phyloP scores from a whole-genome alignment of 2,113 vertebrate genomes.

The Pyrgilauda ruficollis region DNA sequence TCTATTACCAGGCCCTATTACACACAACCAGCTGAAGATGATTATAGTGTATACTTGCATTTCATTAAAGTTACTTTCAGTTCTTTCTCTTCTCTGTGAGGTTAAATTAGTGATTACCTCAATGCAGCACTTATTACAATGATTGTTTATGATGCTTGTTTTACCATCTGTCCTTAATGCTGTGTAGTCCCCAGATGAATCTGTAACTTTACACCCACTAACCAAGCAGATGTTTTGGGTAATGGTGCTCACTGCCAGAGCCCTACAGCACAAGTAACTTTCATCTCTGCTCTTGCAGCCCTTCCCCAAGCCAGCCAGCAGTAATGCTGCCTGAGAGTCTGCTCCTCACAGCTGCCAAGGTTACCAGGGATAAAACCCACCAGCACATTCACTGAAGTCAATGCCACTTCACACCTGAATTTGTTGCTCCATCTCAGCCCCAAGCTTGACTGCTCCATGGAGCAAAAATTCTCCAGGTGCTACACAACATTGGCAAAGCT shows the following conservation, averaged over 20 bases:
- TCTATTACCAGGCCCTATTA: slow-evolving; percentile 48
- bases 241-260: background rate
- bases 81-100: slow-evolving; percentile 54
- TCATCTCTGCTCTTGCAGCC: background rate
- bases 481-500: background rate
- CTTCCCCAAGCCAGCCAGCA: background rate
- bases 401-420: background rate
- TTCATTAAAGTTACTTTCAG: slow-evolving; percentile 55
- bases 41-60: slow-evolving; percentile 59
- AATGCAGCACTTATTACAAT: slow-evolving; percentile 61
- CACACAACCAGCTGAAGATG: slow-evolving; percentile 54
- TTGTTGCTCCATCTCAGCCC: background rate
- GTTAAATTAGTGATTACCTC: slow-evolving; percentile 64
- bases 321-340: background rate
- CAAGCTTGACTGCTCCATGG: background rate
- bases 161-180: slow-evolving; percentile 71
- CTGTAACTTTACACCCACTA: slow-evolving; percentile 56
- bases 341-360: fast-evolving
- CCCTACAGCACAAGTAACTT: background rate
- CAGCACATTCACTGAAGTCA: background rate
- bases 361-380: background rate
- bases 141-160: slow-evolving; percentile 69
- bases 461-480: background rate
- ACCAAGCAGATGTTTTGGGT: slow-evolving; percentile 55
- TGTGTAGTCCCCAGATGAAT: slow-evolving; percentile 56